Conservation (phyloP, 2,888 invertebrate genomes). For the Meteorus cinctellus region DNA sequence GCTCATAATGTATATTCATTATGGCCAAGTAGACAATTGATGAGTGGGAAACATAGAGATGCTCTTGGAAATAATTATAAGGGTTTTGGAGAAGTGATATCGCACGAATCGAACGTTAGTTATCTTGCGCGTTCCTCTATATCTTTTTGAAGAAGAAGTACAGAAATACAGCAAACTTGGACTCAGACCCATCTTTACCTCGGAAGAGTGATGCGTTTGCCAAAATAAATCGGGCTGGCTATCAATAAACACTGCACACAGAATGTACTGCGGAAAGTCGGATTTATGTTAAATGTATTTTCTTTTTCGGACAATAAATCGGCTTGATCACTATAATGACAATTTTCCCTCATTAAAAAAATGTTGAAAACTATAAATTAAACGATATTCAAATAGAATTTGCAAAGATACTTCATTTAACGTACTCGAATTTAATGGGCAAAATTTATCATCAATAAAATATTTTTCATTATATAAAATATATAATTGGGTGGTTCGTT, state of each 20-base stretch:
- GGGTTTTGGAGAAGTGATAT: conserved; percentile 2
- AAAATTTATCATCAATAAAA: too few species aligned
- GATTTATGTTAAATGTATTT: not conserved
- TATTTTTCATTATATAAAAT: too few species aligned
- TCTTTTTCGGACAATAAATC: not conserved
- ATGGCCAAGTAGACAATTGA: too few species aligned
- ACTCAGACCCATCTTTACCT: conserved; percentile 10
- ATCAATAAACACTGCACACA: conserved; percentile 12
- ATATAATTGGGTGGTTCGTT: not conserved
- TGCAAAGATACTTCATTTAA: too few species aligned
- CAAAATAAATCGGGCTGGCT: conserved; percentile 26
- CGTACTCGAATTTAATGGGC: too few species aligned
- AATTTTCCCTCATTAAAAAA: not conserved
- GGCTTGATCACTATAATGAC: not conserved
- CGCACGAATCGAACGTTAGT: not conserved
- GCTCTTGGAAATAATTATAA: not conserved
- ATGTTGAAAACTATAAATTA: not conserved
- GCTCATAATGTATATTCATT: too few species aligned
- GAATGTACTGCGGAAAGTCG: not conserved
- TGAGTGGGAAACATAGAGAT: not conserved
- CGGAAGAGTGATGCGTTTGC: not conserved
- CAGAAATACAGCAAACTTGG: not conserved
- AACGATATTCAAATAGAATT: not conserved
- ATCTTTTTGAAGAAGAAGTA: not conserved
- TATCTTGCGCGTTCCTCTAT: too few species aligned